Evolutionary conservation across 2,113 vertebrate species (phyloP).

Genomic region (Myiozetetes cayanensis): DNA sequence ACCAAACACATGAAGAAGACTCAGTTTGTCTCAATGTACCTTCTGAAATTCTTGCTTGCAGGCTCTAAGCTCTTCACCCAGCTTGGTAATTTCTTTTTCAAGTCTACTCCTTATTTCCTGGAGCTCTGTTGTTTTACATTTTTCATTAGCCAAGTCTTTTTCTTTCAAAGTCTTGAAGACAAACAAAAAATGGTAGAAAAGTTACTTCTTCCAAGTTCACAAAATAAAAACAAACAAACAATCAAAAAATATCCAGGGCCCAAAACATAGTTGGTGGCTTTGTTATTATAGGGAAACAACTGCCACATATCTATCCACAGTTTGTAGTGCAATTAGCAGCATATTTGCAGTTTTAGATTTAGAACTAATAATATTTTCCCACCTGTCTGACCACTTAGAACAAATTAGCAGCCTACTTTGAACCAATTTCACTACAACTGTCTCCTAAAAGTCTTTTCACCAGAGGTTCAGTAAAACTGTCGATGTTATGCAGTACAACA

Average conservation of each 20-base stretch:
- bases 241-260: not conserved
- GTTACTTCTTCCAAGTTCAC: not conserved
- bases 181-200: slow-evolving; percentile 3
- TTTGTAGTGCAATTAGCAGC: not conserved
- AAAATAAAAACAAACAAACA: not conserved
- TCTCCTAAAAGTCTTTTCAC: not conserved
- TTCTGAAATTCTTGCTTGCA: slow-evolving; percentile 84
- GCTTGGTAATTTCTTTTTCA: slow-evolving; percentile 80
- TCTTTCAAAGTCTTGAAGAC: slow-evolving; percentile 79
- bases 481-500: not conserved
- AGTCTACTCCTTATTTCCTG: slow-evolving; percentile 79
- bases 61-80: slow-evolving; percentile 81
- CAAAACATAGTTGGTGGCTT: not conserved
- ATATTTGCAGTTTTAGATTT: not conserved
- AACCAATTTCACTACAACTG: not conserved
- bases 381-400: not conserved
- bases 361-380: not conserved
- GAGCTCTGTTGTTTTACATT: slow-evolving; percentile 80
- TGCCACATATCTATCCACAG: not conserved
- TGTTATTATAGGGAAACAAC: not conserved
- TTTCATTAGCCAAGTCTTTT: slow-evolving; percentile 86
- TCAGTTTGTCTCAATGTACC: slow-evolving; percentile 70
- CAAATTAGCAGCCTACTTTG: not conserved
- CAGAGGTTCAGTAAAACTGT: not conserved
- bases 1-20: not conserved